A percentile compares a stretch with the other conserved stretches of the same genome.
Evolutionary conservation across 2,113 vertebrate species (phyloP).

Genomic region (Ailuropoda melanoleuca): DNA sequence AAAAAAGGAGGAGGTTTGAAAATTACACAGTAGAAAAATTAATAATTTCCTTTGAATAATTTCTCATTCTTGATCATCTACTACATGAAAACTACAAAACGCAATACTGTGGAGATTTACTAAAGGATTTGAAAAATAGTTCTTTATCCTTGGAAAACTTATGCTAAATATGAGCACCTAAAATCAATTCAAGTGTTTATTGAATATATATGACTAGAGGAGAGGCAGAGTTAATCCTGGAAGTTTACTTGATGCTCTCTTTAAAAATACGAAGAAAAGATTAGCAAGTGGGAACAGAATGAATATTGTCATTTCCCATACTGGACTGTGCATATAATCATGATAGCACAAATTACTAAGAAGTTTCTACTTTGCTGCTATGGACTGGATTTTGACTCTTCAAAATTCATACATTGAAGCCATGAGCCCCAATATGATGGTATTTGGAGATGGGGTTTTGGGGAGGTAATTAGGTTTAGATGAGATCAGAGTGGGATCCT

Average conservation of each 20-base stretch:
- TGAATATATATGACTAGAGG: not conserved
- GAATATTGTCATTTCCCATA: not conserved
- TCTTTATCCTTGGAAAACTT: not conserved
- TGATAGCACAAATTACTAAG: not conserved
- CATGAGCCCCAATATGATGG: not conserved
- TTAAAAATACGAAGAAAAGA: constrained; percentile 6
- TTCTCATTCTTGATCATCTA: not conserved
- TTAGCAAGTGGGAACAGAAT: not conserved
- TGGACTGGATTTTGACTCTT: not conserved
- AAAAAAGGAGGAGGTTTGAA: not conserved
- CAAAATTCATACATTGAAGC: not conserved
- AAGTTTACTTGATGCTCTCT: not conserved
- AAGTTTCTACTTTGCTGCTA: not conserved
- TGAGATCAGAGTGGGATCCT: not conserved
- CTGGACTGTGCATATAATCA: not conserved
- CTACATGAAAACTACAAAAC: not conserved
- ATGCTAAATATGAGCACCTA: not conserved
- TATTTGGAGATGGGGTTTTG: not conserved
- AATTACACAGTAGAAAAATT: not conserved
- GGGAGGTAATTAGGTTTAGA: not conserved
- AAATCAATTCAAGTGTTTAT: constrained; percentile 3
- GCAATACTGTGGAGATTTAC: not conserved
- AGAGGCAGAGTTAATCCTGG: not conserved
- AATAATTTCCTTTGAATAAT: constrained; percentile 1
- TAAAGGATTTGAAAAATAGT: not conserved